Percentiles rank a stretch among this genome's conserved stretches.
Conservation (phyloP, 2,888 invertebrate species). For the Eilema sororculum region DNA sequence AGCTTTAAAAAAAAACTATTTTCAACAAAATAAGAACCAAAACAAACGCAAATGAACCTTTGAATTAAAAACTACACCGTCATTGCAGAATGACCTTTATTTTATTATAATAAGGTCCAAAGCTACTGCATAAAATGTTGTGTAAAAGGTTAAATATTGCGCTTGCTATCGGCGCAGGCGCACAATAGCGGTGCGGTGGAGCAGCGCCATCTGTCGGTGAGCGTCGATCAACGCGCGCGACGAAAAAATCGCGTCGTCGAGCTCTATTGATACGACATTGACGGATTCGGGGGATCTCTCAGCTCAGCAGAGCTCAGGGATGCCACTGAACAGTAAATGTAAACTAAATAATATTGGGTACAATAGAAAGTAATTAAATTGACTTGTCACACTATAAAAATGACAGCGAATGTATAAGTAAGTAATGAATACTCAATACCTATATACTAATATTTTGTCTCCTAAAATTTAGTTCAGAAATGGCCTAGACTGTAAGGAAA, state of each 20-base stretch:
- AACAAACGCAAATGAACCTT: constrained; percentile 25
- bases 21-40: neutral
- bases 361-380: too few species aligned
- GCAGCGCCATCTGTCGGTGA: constrained; percentile 60
- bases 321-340: too few species aligned
- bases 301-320: too few species aligned
- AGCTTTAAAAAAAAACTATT: constrained; percentile 19
- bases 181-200: constrained; percentile 52
- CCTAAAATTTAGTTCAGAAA: too few species aligned
- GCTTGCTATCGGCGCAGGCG: constrained; percentile 40
- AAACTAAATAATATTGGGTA: too few species aligned
- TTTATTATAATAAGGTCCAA: neutral
- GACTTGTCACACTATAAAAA: too few species aligned
- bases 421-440: too few species aligned
- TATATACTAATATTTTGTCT: too few species aligned
- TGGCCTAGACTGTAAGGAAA: too few species aligned
- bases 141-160: constrained; percentile 47
- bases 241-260: constrained; percentile 72
- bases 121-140: constrained; percentile 26
- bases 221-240: constrained; percentile 56
- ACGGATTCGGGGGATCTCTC: constrained; percentile 75
- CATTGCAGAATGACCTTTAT: constrained; percentile 17
- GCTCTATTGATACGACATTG: constrained; percentile 84
- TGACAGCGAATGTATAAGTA: too few species aligned
- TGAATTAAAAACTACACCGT: constrained; percentile 19